phyloP scores from a whole-genome alignment of 1,140 invertebrate genomes.

The Teleogryllus occipitalis region DNA sequence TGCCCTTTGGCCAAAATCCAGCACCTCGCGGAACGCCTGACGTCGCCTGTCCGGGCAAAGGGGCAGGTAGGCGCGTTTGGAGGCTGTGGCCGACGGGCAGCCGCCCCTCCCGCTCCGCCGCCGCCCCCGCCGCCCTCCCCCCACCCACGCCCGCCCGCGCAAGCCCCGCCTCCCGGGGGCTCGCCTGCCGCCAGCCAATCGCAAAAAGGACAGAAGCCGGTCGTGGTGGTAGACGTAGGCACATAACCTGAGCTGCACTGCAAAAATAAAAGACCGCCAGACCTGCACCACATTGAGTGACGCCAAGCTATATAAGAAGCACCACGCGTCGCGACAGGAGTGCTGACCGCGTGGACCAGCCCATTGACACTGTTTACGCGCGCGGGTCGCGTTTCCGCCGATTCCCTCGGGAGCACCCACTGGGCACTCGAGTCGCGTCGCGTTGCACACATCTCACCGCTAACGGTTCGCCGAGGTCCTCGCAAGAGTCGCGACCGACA shows the following conservation, averaged over 20 bases:
- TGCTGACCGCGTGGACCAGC: neutral
- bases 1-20: no score
- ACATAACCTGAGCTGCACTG: neutral
- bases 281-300: neutral
- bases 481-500: neutral
- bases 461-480: neutral
- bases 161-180: neutral
- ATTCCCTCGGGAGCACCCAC: no score
- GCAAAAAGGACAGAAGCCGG: neutral
- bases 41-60: no score
- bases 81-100: no score
- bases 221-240: no score
- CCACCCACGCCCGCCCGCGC: neutral
- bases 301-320: neutral
- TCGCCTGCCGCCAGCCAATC: neutral
- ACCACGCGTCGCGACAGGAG: neutral
- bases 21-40: no score
- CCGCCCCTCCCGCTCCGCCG: no score
- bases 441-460: neutral
- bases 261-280: neutral
- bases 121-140: no score
- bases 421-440: neutral
- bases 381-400: neutral
- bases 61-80: no score
- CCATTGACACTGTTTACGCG: neutral